Conservation (phyloP, 1,140 invertebrate genomes). For the Drosophila subpulchrella region DNA sequence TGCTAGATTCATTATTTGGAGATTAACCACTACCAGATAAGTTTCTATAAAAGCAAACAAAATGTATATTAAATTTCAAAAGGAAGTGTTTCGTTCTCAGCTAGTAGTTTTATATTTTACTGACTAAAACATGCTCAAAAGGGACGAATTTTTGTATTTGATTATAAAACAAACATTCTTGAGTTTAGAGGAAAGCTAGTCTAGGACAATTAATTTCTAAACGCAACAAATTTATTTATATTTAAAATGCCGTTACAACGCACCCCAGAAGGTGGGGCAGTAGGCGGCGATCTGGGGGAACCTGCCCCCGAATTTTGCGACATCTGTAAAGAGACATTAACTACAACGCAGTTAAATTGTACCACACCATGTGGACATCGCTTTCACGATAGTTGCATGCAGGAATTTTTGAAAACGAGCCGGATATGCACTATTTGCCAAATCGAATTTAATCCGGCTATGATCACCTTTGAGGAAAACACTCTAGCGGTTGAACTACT, state of each 20-base stretch:
- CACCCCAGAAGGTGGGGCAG: constrained; percentile 1
- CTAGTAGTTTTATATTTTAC: neutral
- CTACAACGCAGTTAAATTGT: constrained; percentile 2
- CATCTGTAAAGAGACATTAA: constrained; percentile 1
- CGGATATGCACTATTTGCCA: neutral
- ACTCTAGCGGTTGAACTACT: neutral
- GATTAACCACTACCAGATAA: too few relatives aligned
- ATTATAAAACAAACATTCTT: neutral
- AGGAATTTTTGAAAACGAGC: neutral
- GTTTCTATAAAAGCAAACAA: neutral
- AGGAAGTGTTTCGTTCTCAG: neutral
- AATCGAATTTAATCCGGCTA: constrained; percentile 1
- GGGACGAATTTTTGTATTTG: constrained; percentile 2
- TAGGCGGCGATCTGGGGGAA: neutral
- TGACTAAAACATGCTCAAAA: constrained; percentile 7
- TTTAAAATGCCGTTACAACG: constrained; percentile 5
- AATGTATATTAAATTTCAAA: constrained; percentile 1
- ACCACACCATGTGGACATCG: neutral
- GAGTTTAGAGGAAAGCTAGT: neutral
- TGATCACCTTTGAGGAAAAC: neutral
- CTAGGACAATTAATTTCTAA: neutral
- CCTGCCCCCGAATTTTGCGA: constrained; percentile 1
- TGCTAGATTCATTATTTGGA: too few relatives aligned
- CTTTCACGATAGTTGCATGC: neutral
- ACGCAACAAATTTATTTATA: constrained; percentile 5